A percentile compares a stretch with the other conserved stretches of the same genome.
These are phyloP conservation scores for Lithobates sylvaticus DNA, from an alignment of 2,797 vertebrate species.

Conservation along the genomic window DNA sequence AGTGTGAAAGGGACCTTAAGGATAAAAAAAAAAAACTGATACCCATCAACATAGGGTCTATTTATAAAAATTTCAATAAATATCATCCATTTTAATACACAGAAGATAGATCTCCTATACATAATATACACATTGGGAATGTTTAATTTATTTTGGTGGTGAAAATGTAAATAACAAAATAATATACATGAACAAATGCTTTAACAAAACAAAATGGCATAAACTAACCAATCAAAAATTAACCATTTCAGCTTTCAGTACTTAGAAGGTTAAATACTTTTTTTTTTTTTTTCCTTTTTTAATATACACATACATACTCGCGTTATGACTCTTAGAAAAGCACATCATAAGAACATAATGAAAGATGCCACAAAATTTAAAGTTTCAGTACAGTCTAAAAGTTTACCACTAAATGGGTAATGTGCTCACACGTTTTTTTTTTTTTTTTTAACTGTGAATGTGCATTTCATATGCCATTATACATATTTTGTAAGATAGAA, in stretches of 20 bases:
- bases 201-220: slow-evolving; percentile 36
- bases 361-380: slow-evolving; percentile 48
- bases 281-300: not conserved
- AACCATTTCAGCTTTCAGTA: slow-evolving; percentile 15
- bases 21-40: too few relatives aligned
- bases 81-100: too few relatives aligned
- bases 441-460: slow-evolving; percentile 45
- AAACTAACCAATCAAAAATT: not conserved
- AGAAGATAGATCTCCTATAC: not conserved
- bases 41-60: too few relatives aligned
- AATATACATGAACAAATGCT: slow-evolving; percentile 17
- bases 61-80: too few relatives aligned
- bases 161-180: slow-evolving; percentile 29
- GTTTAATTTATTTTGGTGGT: slow-evolving; percentile 38
- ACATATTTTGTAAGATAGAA: slow-evolving; percentile 35
- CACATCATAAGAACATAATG: slow-evolving; percentile 36
- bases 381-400: slow-evolving; percentile 26
- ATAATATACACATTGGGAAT: slow-evolving; percentile 24
- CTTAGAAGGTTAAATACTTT: slow-evolving; percentile 5
- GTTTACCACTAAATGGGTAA: slow-evolving; percentile 45
- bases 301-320: slow-evolving; percentile 50
- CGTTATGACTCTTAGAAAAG: slow-evolving; percentile 6
- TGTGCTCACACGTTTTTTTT: slow-evolving; percentile 40
- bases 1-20: too few relatives aligned
- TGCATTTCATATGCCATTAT: slow-evolving; percentile 16